Conservation (phyloP, 2,113 vertebrate genomes). For the Crotalus viridis region DNA sequence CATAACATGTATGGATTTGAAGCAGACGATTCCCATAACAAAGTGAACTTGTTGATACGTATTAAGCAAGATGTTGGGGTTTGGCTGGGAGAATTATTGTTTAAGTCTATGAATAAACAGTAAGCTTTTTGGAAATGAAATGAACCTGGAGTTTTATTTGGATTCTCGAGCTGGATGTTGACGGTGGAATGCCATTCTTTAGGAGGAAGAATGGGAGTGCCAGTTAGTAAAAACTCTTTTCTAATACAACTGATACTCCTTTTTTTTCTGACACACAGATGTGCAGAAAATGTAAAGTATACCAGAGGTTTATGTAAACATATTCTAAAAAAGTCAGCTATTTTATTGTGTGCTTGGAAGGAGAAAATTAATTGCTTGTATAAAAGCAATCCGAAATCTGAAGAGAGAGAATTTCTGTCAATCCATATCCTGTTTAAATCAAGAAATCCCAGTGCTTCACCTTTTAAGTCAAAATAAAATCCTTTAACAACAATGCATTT, state of each 20-base stretch:
- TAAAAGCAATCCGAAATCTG: conserved; percentile 33
- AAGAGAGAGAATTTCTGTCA: conserved; percentile 17
- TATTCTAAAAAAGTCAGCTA: background rate
- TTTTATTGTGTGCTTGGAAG: conserved; percentile 36
- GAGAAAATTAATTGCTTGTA: conserved; percentile 35
- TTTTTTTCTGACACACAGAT: background rate
- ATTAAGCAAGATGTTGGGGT: too few species aligned
- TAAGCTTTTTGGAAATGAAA: too few species aligned
- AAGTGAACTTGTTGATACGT: too few species aligned
- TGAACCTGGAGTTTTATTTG: too few species aligned
- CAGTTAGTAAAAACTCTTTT: background rate
- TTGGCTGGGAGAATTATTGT: too few species aligned
- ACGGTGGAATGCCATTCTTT: too few species aligned
- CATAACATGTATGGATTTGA: too few species aligned
- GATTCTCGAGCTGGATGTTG: too few species aligned
- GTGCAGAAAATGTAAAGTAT: conserved; percentile 10
- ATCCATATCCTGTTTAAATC: conserved; percentile 18
- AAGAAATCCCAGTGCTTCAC: conserved; percentile 38
- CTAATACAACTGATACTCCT: conserved; percentile 15
- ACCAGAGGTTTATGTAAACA: background rate
- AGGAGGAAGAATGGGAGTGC: background rate
- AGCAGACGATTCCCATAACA: too few species aligned
- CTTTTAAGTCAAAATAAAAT: conserved; percentile 36
- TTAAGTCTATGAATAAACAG: too few species aligned
- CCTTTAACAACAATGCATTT: conserved; percentile 13